Percentiles rank a stretch among this genome's conserved stretches.
These are phyloP conservation scores for Cardiocondyla obscurior DNA, from an alignment of 1,140 invertebrate species.

Conservation along the genomic window DNA sequence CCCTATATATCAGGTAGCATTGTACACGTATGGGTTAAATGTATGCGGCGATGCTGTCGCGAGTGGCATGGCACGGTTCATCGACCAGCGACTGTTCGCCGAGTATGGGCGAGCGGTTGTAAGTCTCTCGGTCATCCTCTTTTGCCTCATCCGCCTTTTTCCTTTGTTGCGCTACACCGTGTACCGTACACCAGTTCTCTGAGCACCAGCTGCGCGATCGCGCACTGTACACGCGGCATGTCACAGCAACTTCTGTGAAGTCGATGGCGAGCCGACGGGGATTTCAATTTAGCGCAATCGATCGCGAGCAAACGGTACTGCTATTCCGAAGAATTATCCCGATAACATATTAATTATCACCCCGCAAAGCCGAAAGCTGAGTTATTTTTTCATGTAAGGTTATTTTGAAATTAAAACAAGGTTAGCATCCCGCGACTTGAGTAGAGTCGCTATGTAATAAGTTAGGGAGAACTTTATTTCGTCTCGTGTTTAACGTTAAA, in stretches of 20 bases:
- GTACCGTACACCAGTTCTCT: constrained; percentile 48
- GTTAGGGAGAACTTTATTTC: no score
- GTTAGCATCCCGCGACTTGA: neutral
- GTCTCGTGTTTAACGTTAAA: no score
- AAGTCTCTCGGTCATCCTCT: constrained; percentile 59
- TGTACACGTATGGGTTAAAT: constrained; percentile 37
- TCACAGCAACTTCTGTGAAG: neutral
- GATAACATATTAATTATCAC: neutral
- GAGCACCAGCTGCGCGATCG: constrained; percentile 45
- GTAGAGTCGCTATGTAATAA: no score
- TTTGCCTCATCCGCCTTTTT: constrained; percentile 52
- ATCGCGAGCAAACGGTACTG: neutral
- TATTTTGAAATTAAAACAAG: neutral
- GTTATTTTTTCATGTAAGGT: neutral
- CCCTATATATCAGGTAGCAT: constrained; percentile 21
- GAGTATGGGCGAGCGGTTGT: constrained; percentile 46
- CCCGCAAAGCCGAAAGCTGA: neutral
- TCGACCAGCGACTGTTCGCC: constrained; percentile 49
- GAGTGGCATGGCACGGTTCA: constrained; percentile 51
- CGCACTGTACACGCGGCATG: constrained; percentile 2
- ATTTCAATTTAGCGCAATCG: constrained; percentile 8
- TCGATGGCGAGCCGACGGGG: neutral
- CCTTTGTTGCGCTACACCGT: constrained; percentile 51
- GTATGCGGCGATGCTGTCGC: constrained; percentile 46
- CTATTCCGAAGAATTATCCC: neutral